Evolutionary conservation across 1,140 invertebrate genomes (phyloP).

Genomic region (Frieseomelitta varia): DNA sequence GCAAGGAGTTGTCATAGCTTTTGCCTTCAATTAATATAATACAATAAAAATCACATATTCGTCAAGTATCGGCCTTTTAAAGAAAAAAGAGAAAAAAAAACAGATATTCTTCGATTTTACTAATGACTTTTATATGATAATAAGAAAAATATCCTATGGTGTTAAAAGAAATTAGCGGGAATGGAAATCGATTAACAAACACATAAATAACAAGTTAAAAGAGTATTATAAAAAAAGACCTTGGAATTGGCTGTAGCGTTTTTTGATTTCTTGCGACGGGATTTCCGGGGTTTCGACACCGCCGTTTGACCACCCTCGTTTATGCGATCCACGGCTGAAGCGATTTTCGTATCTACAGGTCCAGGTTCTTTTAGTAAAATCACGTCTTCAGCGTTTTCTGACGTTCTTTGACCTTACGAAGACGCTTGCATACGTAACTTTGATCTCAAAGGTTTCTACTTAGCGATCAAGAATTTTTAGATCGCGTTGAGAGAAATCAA

Average conservation of each 20-base stretch:
- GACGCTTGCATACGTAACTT: slow-evolving; percentile 9
- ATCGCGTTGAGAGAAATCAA: slow-evolving; percentile 22
- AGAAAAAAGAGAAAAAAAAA: background rate
- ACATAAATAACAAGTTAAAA: background rate
- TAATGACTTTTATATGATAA: background rate
- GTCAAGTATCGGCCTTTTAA: background rate
- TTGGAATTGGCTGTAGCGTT: slow-evolving; percentile 68
- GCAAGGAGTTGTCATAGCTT: slow-evolving; percentile 65
- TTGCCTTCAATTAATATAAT: slow-evolving; percentile 46
- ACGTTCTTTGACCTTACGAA: background rate
- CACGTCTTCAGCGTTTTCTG: background rate
- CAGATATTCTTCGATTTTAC: background rate
- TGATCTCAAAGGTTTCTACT: background rate
- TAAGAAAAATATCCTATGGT: background rate
- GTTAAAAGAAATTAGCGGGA: background rate
- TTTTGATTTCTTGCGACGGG: slow-evolving; percentile 71
- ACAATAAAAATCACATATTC: background rate
- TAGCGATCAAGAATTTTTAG: background rate
- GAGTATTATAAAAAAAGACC: slow-evolving; percentile 50
- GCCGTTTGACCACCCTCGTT: slow-evolving; percentile 66
- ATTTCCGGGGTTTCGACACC: slow-evolving; percentile 69
- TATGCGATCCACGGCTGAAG: slow-evolving; percentile 68
- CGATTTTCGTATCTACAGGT: slow-evolving; percentile 46
- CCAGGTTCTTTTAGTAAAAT: slow-evolving; percentile 10
- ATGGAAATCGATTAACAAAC: slow-evolving; percentile 3